A percentile compares a stretch with the other conserved stretches of the same genome.
These are phyloP conservation scores for Parazoanthus darwini DNA, from an alignment of 92 coral and sea anemone species.

Conservation along the genomic window DNA sequence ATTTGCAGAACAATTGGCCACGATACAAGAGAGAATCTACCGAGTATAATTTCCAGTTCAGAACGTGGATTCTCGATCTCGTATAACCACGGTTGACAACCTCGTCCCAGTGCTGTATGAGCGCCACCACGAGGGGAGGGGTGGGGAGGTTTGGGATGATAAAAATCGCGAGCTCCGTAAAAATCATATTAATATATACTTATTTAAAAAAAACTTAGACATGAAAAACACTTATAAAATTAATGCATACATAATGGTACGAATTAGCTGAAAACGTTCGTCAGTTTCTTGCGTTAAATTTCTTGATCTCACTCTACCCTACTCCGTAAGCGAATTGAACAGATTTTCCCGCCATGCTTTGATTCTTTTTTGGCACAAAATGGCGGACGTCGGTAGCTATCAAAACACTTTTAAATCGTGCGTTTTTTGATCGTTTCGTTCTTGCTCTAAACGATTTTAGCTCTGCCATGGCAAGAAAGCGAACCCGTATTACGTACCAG, in stretches of 20 bases:
- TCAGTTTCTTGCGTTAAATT: too few relatives aligned
- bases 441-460: not conserved
- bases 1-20: not conserved
- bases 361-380: slow-evolving; percentile 27
- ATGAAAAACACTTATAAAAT: too few relatives aligned
- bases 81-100: not conserved
- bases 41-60: too few relatives aligned
- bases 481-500: slow-evolving; percentile 40
- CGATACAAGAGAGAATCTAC: not conserved
- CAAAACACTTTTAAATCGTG: not conserved
- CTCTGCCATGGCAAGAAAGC: slow-evolving; percentile 38
- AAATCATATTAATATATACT: not conserved
- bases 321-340: not conserved
- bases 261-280: not conserved
- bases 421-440: not conserved
- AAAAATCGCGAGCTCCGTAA: too few relatives aligned
- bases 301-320: slow-evolving; percentile 1
- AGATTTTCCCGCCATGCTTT: slow-evolving; percentile 41
- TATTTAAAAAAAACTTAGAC: too few relatives aligned
- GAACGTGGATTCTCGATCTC: not conserved
- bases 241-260: not conserved
- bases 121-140: too few relatives aligned
- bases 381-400: slow-evolving; percentile 16
- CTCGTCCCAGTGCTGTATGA: too few relatives aligned
- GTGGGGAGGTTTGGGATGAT: too few relatives aligned